Base-by-base conservation (phyloP, 2,797 vertebrate species). In the Spondyliosoma cantharus region DNA sequence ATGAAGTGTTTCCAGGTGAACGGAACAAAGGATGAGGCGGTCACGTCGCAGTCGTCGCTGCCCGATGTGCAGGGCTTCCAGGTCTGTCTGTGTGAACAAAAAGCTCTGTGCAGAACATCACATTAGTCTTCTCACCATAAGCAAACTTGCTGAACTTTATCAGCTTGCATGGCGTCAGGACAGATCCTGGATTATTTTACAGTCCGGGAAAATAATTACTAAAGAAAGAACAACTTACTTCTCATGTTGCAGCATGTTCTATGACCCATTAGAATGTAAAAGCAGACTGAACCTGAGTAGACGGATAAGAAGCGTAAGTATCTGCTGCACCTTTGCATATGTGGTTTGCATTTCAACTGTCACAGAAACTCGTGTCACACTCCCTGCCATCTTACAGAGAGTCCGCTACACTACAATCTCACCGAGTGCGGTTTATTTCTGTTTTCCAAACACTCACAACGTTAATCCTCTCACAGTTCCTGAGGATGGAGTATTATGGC, bases 1-100 rank as follows among this genome's bases (percentile, higher is more conserved):
- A 93, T 94, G 86, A 96, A 93, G 76, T 96, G 96, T 71, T 97
- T 97, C 89, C 95, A 94, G 87, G 73, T 95, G 80, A 95, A 94
- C 0, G 97, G 96, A 15, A 96, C 96, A 15, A 80, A 95, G 85
- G 90, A 93, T 0, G 93, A 93, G 0, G 84, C 85, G 0, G 91
- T 96, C 73, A 71, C 27, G 0, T 86, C 92, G 0, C 95, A 96
- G 76, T 82, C 83, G 0, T 88, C 93, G 0, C 87, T 96, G 74
- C 95, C 96, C 0, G 84, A 87, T 58, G 50, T 94, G 7, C 87
- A 90, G 13, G 93, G 88, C 24, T 96, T 97, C 88, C 93, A 95
- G 95, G 92, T 93, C 3, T 42, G 85, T 73, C 50, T 75, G 24
- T 16, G 27, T 19, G 14, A 16, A 6, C 9, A 37, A 14, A 60